phyloP scores from a whole-genome alignment of 2,113 vertebrate genomes.

The Cottus gobio region DNA sequence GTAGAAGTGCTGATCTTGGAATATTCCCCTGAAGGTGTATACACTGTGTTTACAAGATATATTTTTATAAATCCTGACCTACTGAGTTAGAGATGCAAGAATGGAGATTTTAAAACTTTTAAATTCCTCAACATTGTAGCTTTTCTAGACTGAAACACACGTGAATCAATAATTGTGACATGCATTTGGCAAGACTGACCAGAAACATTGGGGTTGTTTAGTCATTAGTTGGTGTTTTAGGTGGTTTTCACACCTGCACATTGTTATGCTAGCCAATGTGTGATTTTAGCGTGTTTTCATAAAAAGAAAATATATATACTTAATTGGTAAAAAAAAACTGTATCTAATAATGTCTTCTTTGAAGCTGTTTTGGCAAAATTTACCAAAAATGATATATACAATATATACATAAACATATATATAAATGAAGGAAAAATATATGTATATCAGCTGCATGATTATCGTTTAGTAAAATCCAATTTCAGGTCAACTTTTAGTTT shows the following conservation, averaged over 20 bases:
- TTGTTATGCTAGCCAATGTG: not conserved
- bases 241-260: not conserved
- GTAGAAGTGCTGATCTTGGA: slow-evolving; percentile 62
- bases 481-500: not conserved
- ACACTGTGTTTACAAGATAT: slow-evolving; percentile 31
- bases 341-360: not conserved
- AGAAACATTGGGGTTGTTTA: not conserved
- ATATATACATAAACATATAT: no score
- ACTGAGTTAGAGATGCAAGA: slow-evolving; percentile 16
- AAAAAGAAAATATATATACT: no score
- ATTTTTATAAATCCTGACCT: slow-evolving; percentile 55
- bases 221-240: not conserved
- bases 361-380: not conserved
- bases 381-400: not conserved
- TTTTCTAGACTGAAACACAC: not conserved
- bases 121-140: slow-evolving; percentile 11
- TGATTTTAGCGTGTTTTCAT: not conserved
- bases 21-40: slow-evolving; percentile 50
- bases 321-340: no score
- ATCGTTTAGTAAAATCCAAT: not conserved
- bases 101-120: slow-evolving; percentile 29
- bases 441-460: not conserved
- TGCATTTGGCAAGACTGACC: not conserved
- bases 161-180: not conserved
- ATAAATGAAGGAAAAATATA: not conserved